A percentile compares a stretch with the other conserved stretches of the same genome.
phyloP scores from a whole-genome alignment of 2,888 invertebrate species.

The Acrobasis consociella region DNA sequence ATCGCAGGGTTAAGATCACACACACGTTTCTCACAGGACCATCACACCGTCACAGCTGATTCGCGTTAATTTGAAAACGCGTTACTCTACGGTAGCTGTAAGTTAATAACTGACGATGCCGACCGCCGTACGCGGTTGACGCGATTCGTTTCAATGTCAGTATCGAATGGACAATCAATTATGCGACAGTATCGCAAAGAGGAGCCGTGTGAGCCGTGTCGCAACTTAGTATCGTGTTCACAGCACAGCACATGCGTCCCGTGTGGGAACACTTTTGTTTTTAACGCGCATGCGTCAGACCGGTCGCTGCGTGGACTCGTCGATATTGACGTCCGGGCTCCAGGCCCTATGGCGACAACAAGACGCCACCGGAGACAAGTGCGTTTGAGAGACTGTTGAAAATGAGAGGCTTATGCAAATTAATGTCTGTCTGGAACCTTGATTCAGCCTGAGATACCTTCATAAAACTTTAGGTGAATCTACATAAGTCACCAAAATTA shows the following conservation, averaged over 20 bases:
- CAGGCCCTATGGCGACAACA: constrained; percentile 50
- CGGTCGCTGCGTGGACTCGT: constrained; percentile 35
- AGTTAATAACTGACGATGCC: constrained; percentile 72
- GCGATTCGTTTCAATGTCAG: constrained; percentile 74
- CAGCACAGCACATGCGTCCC: constrained; percentile 59
- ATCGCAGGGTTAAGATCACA: constrained; percentile 48
- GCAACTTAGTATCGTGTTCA: constrained; percentile 45
- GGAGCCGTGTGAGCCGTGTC: constrained; percentile 70
- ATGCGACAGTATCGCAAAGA: constrained; percentile 72
- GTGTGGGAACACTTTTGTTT: constrained; percentile 32
- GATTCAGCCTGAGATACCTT: not conserved
- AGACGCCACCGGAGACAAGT: constrained; percentile 52
- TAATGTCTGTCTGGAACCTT: not conserved
- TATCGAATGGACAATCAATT: constrained; percentile 79
- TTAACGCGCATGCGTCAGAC: constrained; percentile 61
- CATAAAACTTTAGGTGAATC: not conserved
- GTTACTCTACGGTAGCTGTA: constrained; percentile 63
- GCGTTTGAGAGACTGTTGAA: not conserved
- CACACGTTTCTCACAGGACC: constrained; percentile 45
- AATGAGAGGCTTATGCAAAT: constrained; percentile 2
- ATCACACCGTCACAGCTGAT: constrained; percentile 19
- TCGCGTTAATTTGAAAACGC: constrained; percentile 49
- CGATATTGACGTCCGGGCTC: constrained; percentile 53
- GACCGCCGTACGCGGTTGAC: constrained; percentile 62
- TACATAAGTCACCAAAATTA: not conserved